These are phyloP conservation scores for Brachionus asplanchnoidis DNA, from an alignment of 1,140 invertebrate species.

Conservation along the genomic window DNA sequence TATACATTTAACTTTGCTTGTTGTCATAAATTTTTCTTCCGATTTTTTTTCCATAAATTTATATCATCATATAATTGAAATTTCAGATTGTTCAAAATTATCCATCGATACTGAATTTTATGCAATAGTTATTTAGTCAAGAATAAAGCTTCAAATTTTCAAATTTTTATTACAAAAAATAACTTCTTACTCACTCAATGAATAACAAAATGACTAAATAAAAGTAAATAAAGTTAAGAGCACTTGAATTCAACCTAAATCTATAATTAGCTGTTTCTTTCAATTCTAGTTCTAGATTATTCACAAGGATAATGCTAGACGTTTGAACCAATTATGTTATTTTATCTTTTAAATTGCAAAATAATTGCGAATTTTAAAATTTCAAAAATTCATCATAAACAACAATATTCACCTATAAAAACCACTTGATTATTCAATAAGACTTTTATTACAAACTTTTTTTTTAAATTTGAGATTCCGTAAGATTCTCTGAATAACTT, in stretches of 20 bases:
- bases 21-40: no score
- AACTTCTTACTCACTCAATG: not conserved
- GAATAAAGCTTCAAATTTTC: no score
- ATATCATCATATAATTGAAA: no score
- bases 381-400: not conserved
- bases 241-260: not conserved
- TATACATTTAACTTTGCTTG: no score
- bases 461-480: slow-evolving; percentile 21
- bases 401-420: not conserved
- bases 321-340: not conserved
- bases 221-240: not conserved
- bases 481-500: not conserved
- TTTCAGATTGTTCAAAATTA: no score
- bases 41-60: no score
- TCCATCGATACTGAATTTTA: no score
- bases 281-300: not conserved
- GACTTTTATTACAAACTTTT: not conserved
- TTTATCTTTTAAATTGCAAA: not conserved
- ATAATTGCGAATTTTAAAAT: not conserved
- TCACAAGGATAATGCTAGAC: not conserved
- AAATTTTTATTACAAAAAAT: no score
- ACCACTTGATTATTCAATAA: not conserved
- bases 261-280: not conserved
- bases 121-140: no score
- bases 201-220: not conserved